A percentile compares a stretch with the other conserved stretches of the same genome.
phyloP scores from a whole-genome alignment of 2,113 vertebrate genomes.

The Sula dactylatra region DNA sequence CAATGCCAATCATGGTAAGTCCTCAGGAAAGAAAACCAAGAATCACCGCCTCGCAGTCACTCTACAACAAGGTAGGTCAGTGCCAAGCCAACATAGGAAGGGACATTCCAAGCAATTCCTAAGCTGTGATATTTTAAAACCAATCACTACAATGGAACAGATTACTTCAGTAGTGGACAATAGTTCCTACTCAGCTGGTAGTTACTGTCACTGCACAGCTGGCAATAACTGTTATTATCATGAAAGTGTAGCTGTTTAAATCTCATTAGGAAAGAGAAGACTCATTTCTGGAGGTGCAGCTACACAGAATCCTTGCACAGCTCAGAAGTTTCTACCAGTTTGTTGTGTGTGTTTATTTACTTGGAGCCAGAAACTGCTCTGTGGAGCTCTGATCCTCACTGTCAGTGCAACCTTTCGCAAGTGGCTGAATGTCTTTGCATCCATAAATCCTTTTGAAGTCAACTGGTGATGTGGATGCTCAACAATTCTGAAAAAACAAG shows the following conservation, averaged over 20 bases:
- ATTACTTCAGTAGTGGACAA: not conserved
- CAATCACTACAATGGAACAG: not conserved
- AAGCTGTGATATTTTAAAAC: not conserved
- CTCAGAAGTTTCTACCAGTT: not conserved
- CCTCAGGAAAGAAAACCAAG: not conserved
- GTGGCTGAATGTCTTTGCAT: not conserved
- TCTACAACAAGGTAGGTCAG: not conserved
- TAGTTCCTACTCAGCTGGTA: not conserved
- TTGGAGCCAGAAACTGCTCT: not conserved
- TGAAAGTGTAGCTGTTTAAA: not conserved
- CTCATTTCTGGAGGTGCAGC: not conserved
- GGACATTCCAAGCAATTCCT: not conserved
- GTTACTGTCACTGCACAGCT: not conserved
- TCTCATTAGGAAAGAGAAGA: not conserved
- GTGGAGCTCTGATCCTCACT: not conserved
- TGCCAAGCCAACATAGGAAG: not conserved
- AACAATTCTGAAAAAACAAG: not conserved
- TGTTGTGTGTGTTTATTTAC: not conserved
- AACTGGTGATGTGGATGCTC: not conserved
- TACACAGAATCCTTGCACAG: not conserved
- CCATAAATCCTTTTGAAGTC: not conserved
- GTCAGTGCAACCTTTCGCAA: not conserved
- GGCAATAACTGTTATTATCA: not conserved
- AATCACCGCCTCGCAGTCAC: not conserved
- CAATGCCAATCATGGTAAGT: not conserved